Evolutionary conservation across 2,113 vertebrate species (phyloP).

Genomic region (Myotis lucifugus): DNA sequence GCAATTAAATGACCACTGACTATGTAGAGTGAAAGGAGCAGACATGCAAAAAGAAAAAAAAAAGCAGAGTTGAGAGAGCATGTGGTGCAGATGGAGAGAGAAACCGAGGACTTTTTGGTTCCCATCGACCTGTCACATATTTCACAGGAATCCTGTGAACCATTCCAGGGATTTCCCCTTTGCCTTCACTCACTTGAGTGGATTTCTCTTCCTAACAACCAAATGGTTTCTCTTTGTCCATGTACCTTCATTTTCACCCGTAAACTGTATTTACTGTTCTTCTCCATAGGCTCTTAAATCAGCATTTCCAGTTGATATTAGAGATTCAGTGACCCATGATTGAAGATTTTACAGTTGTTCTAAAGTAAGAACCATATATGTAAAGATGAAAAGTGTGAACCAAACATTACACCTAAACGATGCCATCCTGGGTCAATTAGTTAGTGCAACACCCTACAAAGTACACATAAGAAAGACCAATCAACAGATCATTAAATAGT

Average conservation of each 20-base stretch:
- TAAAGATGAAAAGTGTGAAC: background rate
- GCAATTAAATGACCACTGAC: background rate
- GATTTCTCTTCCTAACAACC: background rate
- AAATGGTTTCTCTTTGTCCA: background rate
- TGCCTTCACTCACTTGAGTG: background rate
- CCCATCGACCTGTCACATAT: accelerated
- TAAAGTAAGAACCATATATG: background rate
- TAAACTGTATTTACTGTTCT: background rate
- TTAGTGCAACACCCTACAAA: background rate
- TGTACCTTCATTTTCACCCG: background rate
- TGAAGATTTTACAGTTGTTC: background rate
- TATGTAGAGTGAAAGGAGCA: background rate
- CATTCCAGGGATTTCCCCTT: background rate
- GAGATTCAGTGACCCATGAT: background rate
- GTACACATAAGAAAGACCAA: background rate
- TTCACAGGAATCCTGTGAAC: background rate
- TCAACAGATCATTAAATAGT: background rate
- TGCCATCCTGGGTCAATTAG: background rate
- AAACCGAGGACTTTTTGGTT: background rate
- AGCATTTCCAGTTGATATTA: background rate
- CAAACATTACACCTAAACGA: background rate
- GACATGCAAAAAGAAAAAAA: background rate
- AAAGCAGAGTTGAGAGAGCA: background rate
- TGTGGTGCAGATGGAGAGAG: background rate
- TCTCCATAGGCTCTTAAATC: background rate